Evolutionary conservation across 2,113 vertebrate genomes (phyloP).

Genomic region (Tinamus guttatus): DNA sequence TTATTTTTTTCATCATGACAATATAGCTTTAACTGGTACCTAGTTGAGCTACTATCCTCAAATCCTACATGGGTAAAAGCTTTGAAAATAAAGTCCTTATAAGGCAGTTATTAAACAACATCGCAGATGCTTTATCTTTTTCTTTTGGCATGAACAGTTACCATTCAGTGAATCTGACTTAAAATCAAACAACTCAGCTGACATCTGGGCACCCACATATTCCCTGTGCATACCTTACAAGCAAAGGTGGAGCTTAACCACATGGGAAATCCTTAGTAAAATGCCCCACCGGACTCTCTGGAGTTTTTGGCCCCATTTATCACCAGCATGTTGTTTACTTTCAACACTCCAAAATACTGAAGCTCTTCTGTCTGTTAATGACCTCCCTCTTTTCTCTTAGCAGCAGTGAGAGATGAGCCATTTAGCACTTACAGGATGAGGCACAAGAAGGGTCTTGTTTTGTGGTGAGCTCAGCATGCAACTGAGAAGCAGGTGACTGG

Average conservation of each 20-base stretch:
- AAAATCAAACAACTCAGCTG: not conserved
- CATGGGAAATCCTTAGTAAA: not conserved
- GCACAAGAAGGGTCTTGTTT: not conserved
- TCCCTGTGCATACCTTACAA: fast-evolving
- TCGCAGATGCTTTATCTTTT: not conserved
- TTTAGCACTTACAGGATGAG: not conserved
- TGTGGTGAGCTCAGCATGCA: not conserved
- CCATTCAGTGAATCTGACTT: not conserved
- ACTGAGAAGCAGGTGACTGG: not conserved
- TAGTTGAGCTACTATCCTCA: not conserved
- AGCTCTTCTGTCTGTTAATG: not conserved
- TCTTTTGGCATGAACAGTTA: not conserved
- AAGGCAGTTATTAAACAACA: not conserved
- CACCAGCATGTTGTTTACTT: not conserved
- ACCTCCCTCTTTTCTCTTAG: not conserved
- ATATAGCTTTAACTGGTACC: not conserved
- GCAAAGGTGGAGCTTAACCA: not conserved
- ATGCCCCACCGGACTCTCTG: not conserved
- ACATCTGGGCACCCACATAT: not conserved
- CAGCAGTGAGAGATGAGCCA: not conserved
- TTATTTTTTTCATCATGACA: not conserved
- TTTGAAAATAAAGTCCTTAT: not conserved
- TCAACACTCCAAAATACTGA: not conserved
- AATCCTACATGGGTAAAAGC: not conserved
- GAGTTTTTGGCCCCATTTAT: not conserved